Evolutionary conservation across 2,797 vertebrate genomes (phyloP), one percentile per base, ranked within the genome.

Genomic region (Dermochelys coriacea): DNA sequence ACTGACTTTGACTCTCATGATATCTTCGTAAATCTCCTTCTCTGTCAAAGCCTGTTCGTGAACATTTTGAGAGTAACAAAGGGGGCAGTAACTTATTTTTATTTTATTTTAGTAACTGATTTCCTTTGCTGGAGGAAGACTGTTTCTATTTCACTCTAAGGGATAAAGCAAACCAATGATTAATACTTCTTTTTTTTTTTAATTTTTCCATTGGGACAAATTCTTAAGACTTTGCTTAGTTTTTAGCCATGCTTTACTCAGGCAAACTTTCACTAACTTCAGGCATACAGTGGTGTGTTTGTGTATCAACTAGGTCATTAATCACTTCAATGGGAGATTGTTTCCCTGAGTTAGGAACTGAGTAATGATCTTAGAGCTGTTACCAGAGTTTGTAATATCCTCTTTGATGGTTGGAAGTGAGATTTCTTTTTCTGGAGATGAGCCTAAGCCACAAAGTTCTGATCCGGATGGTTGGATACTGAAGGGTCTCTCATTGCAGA

Each of bases 381-480:
- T 34, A 61, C 57, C 29, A 61, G 57, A 29, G 27, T 61, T 61
- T 34, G 29, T 61, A 61, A 31, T 9, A 31, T 12, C 81, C 64
- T 82, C 52, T 77, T 52, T 75, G 49, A 37, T 81, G 16, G 68
- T 29, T 31, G 78, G 83, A 52, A 83, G 64, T 16, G 21, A 82
- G 74, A 52, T 7, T 12, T 79, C 87, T 54, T 54, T 54, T 52
- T 71, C 29, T 81, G 71, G 64, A 84, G 27, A 59, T 61, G 8
- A 81, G 2, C 0, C 0, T 64, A 61, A 86, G 9, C 25, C 64
- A 94, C 41, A 41, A 84, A 79, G 84, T 47, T 29, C 59, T 55
- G 23, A 78, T 50, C 41, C 81, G 3, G 77, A 91, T 84, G 57
- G 71, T 89, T 86, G 5, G 68, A 89, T 86, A 57, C 78, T 86